Conservation (phyloP, 2,888 invertebrate species). For the Ctenicera cuprea region DNA sequence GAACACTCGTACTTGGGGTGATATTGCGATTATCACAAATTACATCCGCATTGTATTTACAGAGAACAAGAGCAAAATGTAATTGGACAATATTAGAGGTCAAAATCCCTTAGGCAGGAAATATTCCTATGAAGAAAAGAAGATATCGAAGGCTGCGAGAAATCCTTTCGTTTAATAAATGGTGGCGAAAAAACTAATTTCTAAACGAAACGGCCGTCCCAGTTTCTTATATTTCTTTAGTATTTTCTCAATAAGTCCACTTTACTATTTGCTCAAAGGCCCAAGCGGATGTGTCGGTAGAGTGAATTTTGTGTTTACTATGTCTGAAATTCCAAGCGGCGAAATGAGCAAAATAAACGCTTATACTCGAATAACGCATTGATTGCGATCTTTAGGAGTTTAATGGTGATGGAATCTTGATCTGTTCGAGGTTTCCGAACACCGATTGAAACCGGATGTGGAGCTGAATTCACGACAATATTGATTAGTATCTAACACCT, state of each 20-base stretch:
- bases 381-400: constrained; percentile 29
- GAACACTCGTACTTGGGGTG: too few relatives aligned
- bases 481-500: constrained; percentile 12
- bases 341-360: constrained; percentile 29
- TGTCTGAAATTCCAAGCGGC: constrained; percentile 20
- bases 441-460: constrained; percentile 20
- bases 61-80: too few relatives aligned
- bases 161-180: constrained; percentile 1
- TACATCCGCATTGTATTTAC: too few relatives aligned
- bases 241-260: constrained; percentile 42
- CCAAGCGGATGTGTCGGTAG: constrained; percentile 19
- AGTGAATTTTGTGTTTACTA: constrained; percentile 35
- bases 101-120: not conserved
- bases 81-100: too few relatives aligned
- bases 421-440: constrained; percentile 21
- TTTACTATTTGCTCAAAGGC: constrained; percentile 34
- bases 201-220: constrained; percentile 31
- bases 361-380: constrained; percentile 32
- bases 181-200: constrained; percentile 39
- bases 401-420: constrained; percentile 35
- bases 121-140: not conserved
- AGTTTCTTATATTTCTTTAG: constrained; percentile 45
- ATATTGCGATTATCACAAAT: too few relatives aligned
- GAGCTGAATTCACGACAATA: constrained; percentile 9
- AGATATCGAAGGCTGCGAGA: not conserved